Evolutionary conservation across 2,113 vertebrate genomes (phyloP).

Genomic region (Geothlypis trichas): DNA sequence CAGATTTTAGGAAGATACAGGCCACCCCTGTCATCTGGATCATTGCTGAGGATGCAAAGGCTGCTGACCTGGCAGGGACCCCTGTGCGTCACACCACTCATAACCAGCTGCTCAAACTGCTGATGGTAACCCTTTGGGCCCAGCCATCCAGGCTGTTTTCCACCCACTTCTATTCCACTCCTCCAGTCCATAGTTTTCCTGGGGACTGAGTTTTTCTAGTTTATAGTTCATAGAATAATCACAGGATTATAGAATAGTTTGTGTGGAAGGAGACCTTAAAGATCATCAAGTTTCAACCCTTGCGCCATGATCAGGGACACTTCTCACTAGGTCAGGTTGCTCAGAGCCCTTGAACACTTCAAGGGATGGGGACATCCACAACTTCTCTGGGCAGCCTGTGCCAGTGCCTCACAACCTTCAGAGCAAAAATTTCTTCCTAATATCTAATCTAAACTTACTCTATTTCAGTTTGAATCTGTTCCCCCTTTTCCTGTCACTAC

Average conservation of each 20-base stretch:
- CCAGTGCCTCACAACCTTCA: neutral
- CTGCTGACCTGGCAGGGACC: neutral
- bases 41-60: neutral
- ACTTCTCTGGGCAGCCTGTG: neutral
- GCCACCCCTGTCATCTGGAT: neutral
- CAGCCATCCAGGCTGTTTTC: rapidly evolving
- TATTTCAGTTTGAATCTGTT: neutral
- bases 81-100: neutral
- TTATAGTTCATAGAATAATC: neutral
- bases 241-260: neutral
- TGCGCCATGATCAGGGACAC: rapidly evolving
- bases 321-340: neutral
- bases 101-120: neutral
- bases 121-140: neutral
- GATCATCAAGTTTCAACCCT: neutral
- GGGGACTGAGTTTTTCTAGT: neutral
- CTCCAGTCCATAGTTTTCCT: neutral
- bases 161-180: neutral
- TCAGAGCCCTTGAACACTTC: neutral
- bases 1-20: neutral
- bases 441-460: neutral
- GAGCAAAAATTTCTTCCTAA: neutral
- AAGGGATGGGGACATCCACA: neutral
- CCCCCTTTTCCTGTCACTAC: neutral
- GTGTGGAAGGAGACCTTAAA: neutral